phyloP scores from a whole-genome alignment of 2,888 invertebrate species.

The Troilus luridus region DNA sequence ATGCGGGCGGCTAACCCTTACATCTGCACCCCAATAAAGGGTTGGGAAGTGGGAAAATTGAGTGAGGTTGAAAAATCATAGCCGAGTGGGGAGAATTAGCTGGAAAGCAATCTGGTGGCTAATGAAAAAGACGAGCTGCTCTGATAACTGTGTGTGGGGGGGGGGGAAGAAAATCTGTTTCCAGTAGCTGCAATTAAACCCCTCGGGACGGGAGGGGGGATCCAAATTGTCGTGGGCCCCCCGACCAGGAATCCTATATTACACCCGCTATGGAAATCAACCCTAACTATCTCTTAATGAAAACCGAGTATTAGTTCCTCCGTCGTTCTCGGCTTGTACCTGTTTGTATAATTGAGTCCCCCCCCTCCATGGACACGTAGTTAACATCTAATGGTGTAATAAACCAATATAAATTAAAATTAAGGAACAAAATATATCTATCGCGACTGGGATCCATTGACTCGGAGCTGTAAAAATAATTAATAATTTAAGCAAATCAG shows the following conservation, averaged over 20 bases:
- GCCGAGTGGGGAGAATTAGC: slow-evolving; percentile 39
- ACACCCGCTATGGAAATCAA: slow-evolving; percentile 36
- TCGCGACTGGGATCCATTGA: no score
- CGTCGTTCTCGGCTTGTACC: not conserved
- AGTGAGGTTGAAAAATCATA: slow-evolving; percentile 27
- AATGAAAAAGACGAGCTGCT: slow-evolving; percentile 34
- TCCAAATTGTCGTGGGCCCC: not conserved
- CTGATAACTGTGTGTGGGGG: slow-evolving; percentile 19
- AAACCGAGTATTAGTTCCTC: slow-evolving; percentile 27
- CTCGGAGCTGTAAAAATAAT: no score
- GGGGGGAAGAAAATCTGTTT: slow-evolving; percentile 43
- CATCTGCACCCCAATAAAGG: not conserved
- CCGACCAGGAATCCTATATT: slow-evolving; percentile 3
- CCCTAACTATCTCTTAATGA: slow-evolving; percentile 37
- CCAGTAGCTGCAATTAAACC: slow-evolving; percentile 28
- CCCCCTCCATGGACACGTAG: not conserved
- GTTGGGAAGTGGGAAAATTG: not conserved
- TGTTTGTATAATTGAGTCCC: not conserved
- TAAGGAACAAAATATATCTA: no score
- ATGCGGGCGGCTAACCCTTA: not conserved
- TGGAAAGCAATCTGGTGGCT: slow-evolving; percentile 39
- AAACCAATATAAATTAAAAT: not conserved
- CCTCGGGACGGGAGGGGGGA: not conserved
- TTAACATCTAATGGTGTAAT: not conserved
- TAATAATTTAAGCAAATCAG: no score